Base-by-base conservation (phyloP, 2,888 invertebrate species). In the Crioceris asparagi region DNA sequence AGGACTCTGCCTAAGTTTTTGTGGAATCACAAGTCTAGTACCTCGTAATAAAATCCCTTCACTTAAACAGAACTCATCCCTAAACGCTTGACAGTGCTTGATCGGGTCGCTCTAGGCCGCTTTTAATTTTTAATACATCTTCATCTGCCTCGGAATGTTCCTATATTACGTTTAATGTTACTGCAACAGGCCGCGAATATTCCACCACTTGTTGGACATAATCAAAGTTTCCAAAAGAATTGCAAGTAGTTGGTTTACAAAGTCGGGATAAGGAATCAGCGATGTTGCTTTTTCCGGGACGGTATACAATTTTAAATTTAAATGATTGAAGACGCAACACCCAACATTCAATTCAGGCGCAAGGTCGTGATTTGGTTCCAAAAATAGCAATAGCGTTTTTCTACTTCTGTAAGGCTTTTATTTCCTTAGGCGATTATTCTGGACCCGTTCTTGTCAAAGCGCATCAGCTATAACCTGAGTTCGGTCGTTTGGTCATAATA, bases 41-140 rank as follows among this genome's bases (percentile, higher is more conserved):
- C 49, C 48, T 39, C 50, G 30, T 11, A 50, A 23, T 14, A 52
- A 11, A 12, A 48, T 45, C 11, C 47, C 39, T 1, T 42, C 52
- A 15, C 49, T 37, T 10, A 56, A 52, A 40, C 55, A 57, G 0
- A 59, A 31, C 41, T 61, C 57, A 3, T 31, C 23, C 33, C 51
- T 16, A 38, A 60, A 55, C 10, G 29, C n/a, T 39, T 44, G 19
- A 14, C 10, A 45, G 4, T 25, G 2, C 32, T 34, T 44, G 4
- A 40, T 14, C 3, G 16, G n/a, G n/a, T 11, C 18, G 4, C 5
- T 17, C 10, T n/a, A 46, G 5, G 12, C 44, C 38, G 7, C 33
- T 14, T n/a, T 16, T 27, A 10, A 45, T 32, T 23, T 35, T 37
- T 11, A 2, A n/a, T 17, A 41, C 36, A 29, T 39, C 41, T 2